phyloP scores from a whole-genome alignment of 2,113 vertebrate species.

The Halcyon senegalensis region DNA sequence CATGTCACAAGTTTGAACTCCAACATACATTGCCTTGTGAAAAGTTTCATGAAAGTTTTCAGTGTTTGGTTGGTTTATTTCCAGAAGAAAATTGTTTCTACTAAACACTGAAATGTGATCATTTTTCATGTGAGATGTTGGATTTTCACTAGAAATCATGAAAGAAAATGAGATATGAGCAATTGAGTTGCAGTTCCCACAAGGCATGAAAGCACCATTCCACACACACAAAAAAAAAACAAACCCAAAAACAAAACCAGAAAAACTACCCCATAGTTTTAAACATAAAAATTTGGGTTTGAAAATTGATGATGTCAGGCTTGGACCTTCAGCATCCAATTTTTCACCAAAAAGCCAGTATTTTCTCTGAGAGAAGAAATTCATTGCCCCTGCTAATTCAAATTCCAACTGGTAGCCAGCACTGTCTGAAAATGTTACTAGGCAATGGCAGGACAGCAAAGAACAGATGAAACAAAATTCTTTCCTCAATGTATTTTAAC shows the following conservation, averaged over 20 bases:
- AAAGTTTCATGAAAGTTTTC: neutral
- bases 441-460: neutral
- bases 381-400: neutral
- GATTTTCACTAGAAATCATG: neutral
- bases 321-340: neutral
- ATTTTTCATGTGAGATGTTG: neutral
- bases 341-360: neutral
- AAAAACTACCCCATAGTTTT: neutral
- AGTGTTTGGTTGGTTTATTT: neutral
- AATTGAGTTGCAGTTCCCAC: neutral
- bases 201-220: neutral
- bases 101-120: neutral
- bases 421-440: slow-evolving; percentile 12
- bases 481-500: neutral
- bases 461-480: neutral
- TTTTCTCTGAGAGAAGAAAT: neutral
- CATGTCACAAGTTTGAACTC: neutral
- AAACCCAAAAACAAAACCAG: too few relatives aligned
- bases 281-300: neutral
- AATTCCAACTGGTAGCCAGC: neutral
- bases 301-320: neutral
- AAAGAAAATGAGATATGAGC: neutral
- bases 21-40: neutral
- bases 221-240: neutral
- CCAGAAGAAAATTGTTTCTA: neutral